A percentile compares a stretch with the other conserved stretches of the same genome.
Conservation (phyloP, 1,140 invertebrate species). For the Drosophila guanche region DNA sequence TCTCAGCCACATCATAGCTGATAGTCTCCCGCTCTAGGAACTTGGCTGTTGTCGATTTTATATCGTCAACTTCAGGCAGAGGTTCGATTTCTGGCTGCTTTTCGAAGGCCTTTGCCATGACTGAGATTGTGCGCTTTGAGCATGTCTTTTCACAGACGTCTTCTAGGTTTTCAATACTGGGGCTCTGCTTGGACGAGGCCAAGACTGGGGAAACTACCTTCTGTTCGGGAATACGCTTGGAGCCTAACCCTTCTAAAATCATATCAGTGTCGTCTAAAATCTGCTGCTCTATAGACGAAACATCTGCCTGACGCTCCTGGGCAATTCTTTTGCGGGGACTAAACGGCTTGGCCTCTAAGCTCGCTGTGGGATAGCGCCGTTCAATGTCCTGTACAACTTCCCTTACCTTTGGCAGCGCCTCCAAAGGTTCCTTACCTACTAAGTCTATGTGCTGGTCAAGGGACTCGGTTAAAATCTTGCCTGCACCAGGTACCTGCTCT, state of each 20-base stretch:
- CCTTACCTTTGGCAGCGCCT: slow-evolving; percentile 64
- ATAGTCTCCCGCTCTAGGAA: slow-evolving; percentile 55
- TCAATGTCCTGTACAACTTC: slow-evolving; percentile 73
- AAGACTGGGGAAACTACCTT: slow-evolving; percentile 47
- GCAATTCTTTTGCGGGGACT: slow-evolving; percentile 57
- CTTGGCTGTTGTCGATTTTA: slow-evolving; percentile 44
- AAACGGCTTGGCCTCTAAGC: slow-evolving; percentile 70
- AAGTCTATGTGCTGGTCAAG: slow-evolving; percentile 58
- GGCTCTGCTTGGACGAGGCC: slow-evolving; percentile 25
- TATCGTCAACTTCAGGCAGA: slow-evolving; percentile 4
- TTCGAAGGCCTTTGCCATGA: slow-evolving; percentile 51
- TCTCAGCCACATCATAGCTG: slow-evolving; percentile 27
- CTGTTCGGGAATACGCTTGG: slow-evolving; percentile 11
- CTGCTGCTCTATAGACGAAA: slow-evolving; percentile 63
- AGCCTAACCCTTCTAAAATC: slow-evolving; percentile 55
- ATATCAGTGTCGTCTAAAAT: slow-evolving; percentile 72
- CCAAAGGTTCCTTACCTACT: slow-evolving; percentile 57
- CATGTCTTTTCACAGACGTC: slow-evolving; percentile 63
- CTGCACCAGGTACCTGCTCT: slow-evolving; percentile 71
- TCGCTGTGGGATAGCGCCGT: slow-evolving; percentile 52
- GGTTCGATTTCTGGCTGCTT: slow-evolving; percentile 12
- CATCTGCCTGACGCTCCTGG: slow-evolving; percentile 47
- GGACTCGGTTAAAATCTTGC: slow-evolving; percentile 56
- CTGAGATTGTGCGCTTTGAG: slow-evolving; percentile 59
- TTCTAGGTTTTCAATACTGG: slow-evolving; percentile 57